Percentiles rank a stretch among this genome's conserved stretches.
These are phyloP conservation scores for Cyclura pinguis DNA, from an alignment of 2,797 vertebrate species.

Conservation along the genomic window DNA sequence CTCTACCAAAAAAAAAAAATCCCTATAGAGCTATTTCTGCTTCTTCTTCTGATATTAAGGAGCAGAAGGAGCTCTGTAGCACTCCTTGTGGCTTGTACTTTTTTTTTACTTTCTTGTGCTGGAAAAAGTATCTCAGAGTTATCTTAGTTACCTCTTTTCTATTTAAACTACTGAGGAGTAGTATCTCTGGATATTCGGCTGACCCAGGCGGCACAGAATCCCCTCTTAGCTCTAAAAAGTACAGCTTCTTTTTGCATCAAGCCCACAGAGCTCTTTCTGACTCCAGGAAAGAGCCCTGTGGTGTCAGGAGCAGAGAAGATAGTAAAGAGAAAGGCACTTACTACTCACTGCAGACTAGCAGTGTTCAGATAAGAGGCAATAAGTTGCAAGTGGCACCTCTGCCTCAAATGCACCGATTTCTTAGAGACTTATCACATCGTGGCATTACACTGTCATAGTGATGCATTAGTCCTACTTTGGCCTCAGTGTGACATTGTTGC, in stretches of 20 bases:
- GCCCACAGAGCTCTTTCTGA: not conserved
- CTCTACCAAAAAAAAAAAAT: not conserved
- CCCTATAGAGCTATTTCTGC: too few species aligned
- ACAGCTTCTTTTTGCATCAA: too few species aligned
- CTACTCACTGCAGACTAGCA: not conserved
- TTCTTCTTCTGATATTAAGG: not conserved
- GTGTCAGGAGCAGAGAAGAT: not conserved
- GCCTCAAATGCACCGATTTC: not conserved
- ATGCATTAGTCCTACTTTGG: too few species aligned
- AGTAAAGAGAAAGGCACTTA: not conserved
- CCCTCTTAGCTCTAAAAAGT: too few species aligned
- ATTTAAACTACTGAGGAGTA: not conserved
- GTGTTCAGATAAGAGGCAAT: not conserved
- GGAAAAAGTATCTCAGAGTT: not conserved
- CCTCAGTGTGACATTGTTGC: too few species aligned
- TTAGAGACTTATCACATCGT: too few species aligned
- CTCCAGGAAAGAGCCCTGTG: not conserved
- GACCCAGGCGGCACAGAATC: too few species aligned
- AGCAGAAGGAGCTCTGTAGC: not conserved
- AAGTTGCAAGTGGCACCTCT: not conserved
- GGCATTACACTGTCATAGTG: too few species aligned
- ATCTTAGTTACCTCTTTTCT: not conserved
- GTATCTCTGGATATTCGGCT: not conserved
- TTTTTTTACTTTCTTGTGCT: not conserved
- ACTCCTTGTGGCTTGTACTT: not conserved